Evolutionary conservation across 2,113 vertebrate genomes (phyloP).

Genomic region (Gracilinanus agilis): DNA sequence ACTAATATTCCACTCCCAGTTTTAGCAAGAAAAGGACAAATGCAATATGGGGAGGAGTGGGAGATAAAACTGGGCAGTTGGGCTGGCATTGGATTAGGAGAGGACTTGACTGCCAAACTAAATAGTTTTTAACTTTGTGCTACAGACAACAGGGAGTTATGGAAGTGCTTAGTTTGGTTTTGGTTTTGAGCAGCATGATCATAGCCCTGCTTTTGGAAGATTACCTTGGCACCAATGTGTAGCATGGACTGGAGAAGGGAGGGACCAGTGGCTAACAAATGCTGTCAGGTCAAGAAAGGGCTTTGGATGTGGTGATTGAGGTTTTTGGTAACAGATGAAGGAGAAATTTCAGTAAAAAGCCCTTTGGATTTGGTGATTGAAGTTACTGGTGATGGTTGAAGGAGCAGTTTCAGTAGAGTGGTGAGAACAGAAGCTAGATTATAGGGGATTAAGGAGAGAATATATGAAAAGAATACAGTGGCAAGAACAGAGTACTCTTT

Average conservation of each 20-base stretch:
- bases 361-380: background rate
- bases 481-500: too few species aligned
- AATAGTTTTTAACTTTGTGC: background rate
- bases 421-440: slow-evolving; percentile 20
- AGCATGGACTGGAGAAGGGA: background rate
- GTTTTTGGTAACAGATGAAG: background rate
- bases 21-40: background rate
- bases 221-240: background rate
- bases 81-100: background rate
- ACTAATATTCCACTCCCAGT: background rate
- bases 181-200: slow-evolving; percentile 14
- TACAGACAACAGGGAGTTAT: background rate
- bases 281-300: background rate
- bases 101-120: background rate
- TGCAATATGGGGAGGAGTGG: background rate
- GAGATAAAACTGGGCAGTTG: background rate
- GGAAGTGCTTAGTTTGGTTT: background rate
- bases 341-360: background rate
- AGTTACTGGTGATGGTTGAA: background rate
- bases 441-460: background rate
- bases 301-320: background rate
- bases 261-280: background rate
- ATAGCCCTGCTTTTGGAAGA: slow-evolving; percentile 4
- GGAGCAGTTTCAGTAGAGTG: background rate
- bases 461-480: too few species aligned